These are phyloP conservation scores for Fabriciana adippe DNA, from an alignment of 2,888 invertebrate species.

Conservation along the genomic window DNA sequence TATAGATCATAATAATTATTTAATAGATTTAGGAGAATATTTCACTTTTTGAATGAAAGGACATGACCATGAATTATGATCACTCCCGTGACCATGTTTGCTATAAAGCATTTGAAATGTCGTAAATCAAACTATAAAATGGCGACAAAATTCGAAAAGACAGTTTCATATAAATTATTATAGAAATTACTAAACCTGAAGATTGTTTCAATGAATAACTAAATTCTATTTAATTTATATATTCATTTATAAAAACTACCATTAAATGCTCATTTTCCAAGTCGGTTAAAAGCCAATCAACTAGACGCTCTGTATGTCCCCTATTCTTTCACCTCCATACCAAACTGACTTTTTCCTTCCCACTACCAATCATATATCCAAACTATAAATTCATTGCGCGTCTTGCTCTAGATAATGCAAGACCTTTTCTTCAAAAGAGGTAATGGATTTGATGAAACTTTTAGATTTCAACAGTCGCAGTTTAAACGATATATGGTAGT, in stretches of 20 bases:
- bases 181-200: slow-evolving; percentile 30
- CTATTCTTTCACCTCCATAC: slow-evolving; percentile 51
- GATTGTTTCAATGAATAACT: slow-evolving; percentile 47
- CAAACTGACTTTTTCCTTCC: slow-evolving; percentile 48
- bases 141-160: background rate
- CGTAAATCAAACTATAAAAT: no score
- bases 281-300: slow-evolving; percentile 23
- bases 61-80: no score
- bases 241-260: background rate
- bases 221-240: slow-evolving; percentile 53
- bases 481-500: slow-evolving; percentile 57
- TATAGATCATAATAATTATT: no score
- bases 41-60: no score
- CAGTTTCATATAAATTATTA: background rate
- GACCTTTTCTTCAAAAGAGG: background rate
- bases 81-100: no score
- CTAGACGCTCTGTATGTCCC: slow-evolving; percentile 54
- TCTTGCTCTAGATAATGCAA: slow-evolving; percentile 13
- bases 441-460: slow-evolving; percentile 31
- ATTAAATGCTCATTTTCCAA: background rate
- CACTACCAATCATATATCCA: slow-evolving; percentile 39
- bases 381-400: slow-evolving; percentile 50
- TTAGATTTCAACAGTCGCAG: slow-evolving; percentile 45
- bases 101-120: no score
- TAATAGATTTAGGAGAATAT: no score